Evolutionary conservation across 37 sponge, comb jelly and placozoan species (phyloP), one percentile per base, ranked within the genome.

Genomic region (Spongia lamella): DNA sequence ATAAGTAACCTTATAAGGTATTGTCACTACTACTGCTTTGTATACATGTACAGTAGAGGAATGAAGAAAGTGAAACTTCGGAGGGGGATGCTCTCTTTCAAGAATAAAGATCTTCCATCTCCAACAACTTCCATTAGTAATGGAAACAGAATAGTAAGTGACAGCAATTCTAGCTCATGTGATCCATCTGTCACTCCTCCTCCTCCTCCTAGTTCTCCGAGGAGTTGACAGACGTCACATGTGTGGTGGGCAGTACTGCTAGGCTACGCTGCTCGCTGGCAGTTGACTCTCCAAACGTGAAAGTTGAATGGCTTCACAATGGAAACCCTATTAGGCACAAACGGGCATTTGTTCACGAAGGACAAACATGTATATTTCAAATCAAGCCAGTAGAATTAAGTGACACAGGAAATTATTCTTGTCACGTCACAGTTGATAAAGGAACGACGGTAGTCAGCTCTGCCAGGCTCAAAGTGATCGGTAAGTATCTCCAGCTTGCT

Each of bases 371-470:
- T 36, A 55, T 83, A 22, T 58, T 91, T 19, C 63, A 78, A 52
- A 79, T 91, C 53, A 38, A 69, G 0, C 34, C 47, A 34, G 81
- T 86, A 22, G 36, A 61, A 1, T 33, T 15, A 13, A 30, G 32
- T 3, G 92, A 91, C 37, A 78, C 76, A 5, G 92, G 92, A 47
- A 39, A 4, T 27, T 91, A 87, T 72, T 73, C 72, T 1, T 91
- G 92, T 31, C 47, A 43, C 47, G 5, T 43, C 5, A 43, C 47
- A 43, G 47, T 43, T 43, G 47, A 9, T 13, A 9, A 9, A 13
- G 47, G 47, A 43, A 43, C 47, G 9, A 43, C 47, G 9, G 47
- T 43, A 5, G 9, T 43, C 5, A 13, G 7, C 5, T 43, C 47
- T 43, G 47, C 47, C 5, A 5, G 47, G 9, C 47, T 43, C 5